A percentile compares a stretch with the other conserved stretches of the same genome.
These are phyloP conservation scores for Onychomys torridus DNA, from an alignment of 2,797 vertebrate species.

Conservation along the genomic window DNA sequence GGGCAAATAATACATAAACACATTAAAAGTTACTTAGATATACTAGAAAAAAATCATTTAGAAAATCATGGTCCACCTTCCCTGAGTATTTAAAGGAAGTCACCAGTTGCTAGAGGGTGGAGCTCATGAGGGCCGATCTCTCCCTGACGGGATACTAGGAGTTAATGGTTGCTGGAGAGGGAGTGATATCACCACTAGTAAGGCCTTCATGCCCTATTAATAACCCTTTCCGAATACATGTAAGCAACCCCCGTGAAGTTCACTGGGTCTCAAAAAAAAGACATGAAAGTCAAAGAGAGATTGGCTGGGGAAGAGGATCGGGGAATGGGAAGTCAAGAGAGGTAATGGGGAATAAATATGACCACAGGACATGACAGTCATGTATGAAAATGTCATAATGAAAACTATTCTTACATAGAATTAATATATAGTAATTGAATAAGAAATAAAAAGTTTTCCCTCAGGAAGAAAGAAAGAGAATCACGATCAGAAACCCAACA, in stretches of 20 bases:
- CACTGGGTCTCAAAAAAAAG: background rate
- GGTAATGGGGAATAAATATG: too few species aligned
- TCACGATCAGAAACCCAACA: background rate
- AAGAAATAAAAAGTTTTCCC: background rate
- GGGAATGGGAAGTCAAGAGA: background rate
- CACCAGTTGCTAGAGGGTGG: background rate
- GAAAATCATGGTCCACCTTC: background rate
- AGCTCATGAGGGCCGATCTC: background rate
- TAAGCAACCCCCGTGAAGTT: background rate
- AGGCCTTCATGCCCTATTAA: background rate
- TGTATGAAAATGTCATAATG: background rate
- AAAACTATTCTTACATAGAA: background rate
- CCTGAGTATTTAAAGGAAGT: background rate
- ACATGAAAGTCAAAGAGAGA: background rate
- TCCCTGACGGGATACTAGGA: background rate
- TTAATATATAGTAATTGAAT: background rate
- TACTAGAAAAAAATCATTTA: background rate
- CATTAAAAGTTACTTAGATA: conserved; percentile 13
- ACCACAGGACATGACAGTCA: background rate
- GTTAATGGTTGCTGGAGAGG: background rate
- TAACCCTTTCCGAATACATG: background rate
- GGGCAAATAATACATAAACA: conserved; percentile 8
- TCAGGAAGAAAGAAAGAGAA: background rate
- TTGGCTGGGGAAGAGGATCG: too few species aligned
- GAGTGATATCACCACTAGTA: background rate